A percentile compares a stretch with the other conserved stretches of the same genome.
These are phyloP conservation scores for Stramonita haemastoma DNA, from an alignment of 2,888 invertebrate genomes.

Conservation along the genomic window DNA sequence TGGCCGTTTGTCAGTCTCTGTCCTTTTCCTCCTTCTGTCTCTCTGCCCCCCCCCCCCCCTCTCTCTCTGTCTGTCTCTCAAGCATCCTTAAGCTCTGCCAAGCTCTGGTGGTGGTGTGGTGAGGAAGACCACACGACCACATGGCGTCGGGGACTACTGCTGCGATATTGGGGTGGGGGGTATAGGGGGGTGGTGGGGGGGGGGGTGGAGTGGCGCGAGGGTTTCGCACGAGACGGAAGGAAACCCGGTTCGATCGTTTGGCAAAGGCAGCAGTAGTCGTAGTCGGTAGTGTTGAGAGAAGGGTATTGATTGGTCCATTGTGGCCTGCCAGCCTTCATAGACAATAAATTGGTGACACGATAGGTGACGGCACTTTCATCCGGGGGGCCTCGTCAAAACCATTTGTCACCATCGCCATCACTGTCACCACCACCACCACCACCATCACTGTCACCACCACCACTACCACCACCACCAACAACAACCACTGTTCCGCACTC, in stretches of 20 bases:
- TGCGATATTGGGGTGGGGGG: not conserved
- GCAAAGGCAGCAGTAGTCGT: not conserved
- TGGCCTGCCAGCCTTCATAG: slow-evolving; percentile 27
- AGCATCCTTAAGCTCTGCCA: no score
- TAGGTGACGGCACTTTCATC: slow-evolving; percentile 37
- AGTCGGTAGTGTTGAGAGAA: no score
- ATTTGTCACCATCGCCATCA: slow-evolving; percentile 34
- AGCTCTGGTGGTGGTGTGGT: not conserved
- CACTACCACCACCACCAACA: not conserved
- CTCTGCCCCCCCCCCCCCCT: not conserved
- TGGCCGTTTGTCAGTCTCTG: not conserved
- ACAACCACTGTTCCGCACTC: not conserved
- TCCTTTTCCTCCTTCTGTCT: not conserved
- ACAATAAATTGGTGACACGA: slow-evolving; percentile 40
- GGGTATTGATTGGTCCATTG: slow-evolving; percentile 37
- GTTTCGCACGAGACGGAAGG: no score
- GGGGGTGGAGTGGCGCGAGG: not conserved
- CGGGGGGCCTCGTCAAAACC: slow-evolving; percentile 30
- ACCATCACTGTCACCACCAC: not conserved
- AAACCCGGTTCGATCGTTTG: slow-evolving; percentile 8
- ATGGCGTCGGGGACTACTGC: no score
- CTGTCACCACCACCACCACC: not conserved
- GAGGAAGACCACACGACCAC: no score
- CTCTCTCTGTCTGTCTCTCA: no score
- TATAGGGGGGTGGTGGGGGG: not conserved